phyloP scores from a whole-genome alignment of 2,888 invertebrate species.

The Pelosia muscerda region DNA sequence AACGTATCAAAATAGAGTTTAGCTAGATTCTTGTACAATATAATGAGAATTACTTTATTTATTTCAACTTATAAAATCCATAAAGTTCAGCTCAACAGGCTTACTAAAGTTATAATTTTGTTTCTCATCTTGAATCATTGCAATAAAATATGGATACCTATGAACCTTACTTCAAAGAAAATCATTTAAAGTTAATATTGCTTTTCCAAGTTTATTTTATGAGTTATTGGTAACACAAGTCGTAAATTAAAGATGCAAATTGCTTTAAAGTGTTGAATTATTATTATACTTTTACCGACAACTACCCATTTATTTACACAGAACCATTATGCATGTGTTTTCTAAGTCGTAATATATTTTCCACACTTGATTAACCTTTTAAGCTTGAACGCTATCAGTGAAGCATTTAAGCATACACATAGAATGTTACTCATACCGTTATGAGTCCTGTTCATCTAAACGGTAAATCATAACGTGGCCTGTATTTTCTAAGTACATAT shows the following conservation, averaged over 20 bases:
- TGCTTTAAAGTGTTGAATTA: slow-evolving; percentile 37
- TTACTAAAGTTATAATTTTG: neutral
- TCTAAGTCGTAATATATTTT: slow-evolving; percentile 38
- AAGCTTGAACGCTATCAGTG: slow-evolving; percentile 19
- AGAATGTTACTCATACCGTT: slow-evolving; percentile 60
- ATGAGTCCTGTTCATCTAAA: slow-evolving; percentile 60
- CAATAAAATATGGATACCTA: neutral
- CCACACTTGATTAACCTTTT: slow-evolving; percentile 22
- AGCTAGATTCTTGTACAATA: neutral
- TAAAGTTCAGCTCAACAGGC: neutral
- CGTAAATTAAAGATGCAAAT: slow-evolving; percentile 41
- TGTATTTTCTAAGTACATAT: neutral
- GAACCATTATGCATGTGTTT: slow-evolving; percentile 52
- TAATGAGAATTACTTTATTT: neutral
- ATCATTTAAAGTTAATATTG: slow-evolving; percentile 21
- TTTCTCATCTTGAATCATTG: neutral
- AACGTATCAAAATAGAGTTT: neutral
- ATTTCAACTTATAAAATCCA: neutral
- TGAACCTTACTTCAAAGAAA: neutral
- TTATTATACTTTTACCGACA: slow-evolving; percentile 36
- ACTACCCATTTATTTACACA: slow-evolving; percentile 38
- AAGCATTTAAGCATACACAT: slow-evolving; percentile 32
- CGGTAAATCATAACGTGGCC: slow-evolving; percentile 55
- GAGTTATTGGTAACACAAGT: slow-evolving; percentile 32
- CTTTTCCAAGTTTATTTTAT: slow-evolving; percentile 21